Evolutionary conservation across 2,797 vertebrate genomes (phyloP).

Genomic region (Philypnodon macrostomus): DNA sequence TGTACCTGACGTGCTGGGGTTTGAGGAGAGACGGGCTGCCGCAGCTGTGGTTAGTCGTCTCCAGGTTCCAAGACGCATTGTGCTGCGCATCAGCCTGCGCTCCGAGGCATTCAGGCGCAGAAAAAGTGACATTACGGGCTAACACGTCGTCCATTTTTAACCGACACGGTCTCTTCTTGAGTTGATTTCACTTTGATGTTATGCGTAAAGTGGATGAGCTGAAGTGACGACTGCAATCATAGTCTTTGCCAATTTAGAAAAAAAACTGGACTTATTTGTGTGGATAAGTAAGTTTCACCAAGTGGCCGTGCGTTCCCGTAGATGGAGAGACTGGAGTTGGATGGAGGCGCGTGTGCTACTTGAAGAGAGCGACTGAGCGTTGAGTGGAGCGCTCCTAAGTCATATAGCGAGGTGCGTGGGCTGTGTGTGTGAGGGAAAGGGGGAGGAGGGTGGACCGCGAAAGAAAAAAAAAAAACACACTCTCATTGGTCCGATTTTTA

Average conservation of each 20-base stretch:
- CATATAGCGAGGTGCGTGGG: conserved; percentile 22
- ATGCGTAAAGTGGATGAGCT: not conserved
- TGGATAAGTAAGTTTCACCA: not conserved
- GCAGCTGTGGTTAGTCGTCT: conserved; percentile 61
- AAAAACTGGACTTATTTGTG: not conserved
- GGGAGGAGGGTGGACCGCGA: not conserved
- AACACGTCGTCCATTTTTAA: conserved; percentile 38
- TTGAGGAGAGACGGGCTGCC: conserved; percentile 49
- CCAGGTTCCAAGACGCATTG: conserved; percentile 55
- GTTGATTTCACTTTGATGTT: not conserved
- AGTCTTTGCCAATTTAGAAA: conserved; percentile 8
- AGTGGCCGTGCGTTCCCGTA: not conserved
- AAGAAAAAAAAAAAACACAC: not conserved
- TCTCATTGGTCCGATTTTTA: conserved; percentile 3
- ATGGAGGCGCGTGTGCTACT: conserved; percentile 24
- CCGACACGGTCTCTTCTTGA: not conserved
- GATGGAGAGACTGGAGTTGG: conserved; percentile 10
- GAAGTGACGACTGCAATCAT: not conserved
- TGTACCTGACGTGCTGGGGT: conserved; percentile 42
- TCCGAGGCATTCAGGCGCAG: conserved; percentile 50
- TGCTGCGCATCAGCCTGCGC: conserved; percentile 45
- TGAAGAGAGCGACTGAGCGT: conserved; percentile 24
- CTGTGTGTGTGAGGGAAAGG: not conserved
- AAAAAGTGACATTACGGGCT: conserved; percentile 67
- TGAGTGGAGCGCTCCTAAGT: conserved; percentile 21